Evolutionary conservation across 2,888 invertebrate genomes (phyloP).

Genomic region (Heliconius ethilla): DNA sequence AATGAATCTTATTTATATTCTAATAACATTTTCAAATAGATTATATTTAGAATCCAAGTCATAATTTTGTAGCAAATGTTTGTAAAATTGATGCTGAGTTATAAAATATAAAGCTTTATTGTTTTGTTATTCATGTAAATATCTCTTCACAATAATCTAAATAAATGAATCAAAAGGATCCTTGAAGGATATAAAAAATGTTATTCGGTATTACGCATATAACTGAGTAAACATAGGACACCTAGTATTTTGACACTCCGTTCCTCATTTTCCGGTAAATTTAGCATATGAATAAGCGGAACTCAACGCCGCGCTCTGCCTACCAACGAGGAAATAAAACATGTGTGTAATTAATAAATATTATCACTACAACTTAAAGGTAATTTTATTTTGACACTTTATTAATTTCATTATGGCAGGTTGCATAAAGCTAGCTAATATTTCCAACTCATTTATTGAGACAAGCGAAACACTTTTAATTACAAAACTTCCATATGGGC

Average conservation of each 20-base stretch:
- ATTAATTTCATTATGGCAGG: conserved; percentile 9
- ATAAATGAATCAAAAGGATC: too few relatives aligned
- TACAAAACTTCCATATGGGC: conserved; percentile 8
- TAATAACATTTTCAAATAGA: too few relatives aligned
- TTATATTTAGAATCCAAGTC: too few relatives aligned
- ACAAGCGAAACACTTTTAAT: conserved; percentile 16
- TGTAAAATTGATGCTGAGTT: background rate
- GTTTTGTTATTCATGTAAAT: conserved; percentile 1
- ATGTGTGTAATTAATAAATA: too few relatives aligned
- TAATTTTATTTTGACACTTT: background rate
- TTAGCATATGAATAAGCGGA: background rate
- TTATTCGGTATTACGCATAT: too few relatives aligned
- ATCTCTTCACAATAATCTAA: background rate
- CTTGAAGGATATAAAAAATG: too few relatives aligned
- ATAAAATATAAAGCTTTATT: background rate
- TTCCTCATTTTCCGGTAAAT: background rate
- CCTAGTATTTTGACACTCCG: too few relatives aligned
- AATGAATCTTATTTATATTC: too few relatives aligned
- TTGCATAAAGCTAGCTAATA: background rate
- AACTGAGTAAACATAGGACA: too few relatives aligned
- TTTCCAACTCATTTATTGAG: background rate
- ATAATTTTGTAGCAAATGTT: background rate
- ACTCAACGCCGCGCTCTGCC: background rate
- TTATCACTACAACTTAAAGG: background rate
- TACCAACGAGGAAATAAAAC: background rate